Conservation (phyloP, 35 echinoderm and acorn worm species). For the Apostichopus californicus region DNA sequence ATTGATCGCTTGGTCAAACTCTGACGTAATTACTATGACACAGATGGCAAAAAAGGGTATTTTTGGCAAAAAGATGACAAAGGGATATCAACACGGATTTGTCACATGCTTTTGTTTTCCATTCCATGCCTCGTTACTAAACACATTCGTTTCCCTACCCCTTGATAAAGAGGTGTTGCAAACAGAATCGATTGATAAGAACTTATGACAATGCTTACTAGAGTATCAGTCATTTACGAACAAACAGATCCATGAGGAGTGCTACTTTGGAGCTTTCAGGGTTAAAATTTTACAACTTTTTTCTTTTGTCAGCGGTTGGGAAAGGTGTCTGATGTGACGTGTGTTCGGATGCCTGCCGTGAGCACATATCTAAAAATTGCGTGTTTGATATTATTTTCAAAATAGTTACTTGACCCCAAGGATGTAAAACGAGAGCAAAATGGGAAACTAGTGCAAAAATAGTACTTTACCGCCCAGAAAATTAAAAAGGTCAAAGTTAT, state of each 20-base stretch:
- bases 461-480: background rate
- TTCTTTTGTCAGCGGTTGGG: no score
- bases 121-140: background rate
- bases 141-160: conserved; percentile 2
- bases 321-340: no score
- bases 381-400: no score
- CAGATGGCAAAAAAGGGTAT: conserved; percentile 25
- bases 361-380: no score
- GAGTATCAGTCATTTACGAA: background rate
- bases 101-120: background rate
- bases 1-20: background rate
- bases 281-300: background rate
- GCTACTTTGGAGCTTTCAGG: background rate
- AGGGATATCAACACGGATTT: background rate
- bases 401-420: background rate
- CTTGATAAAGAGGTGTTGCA: conserved; percentile 3
- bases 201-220: background rate
- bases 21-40: conserved; percentile 5
- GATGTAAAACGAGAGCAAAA: background rate
- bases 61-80: background rate
- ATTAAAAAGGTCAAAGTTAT: background rate
- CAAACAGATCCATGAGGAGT: background rate
- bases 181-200: conserved; percentile 4
- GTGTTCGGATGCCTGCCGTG: no score
- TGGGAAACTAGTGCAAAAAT: background rate